Base-by-base conservation (phyloP, 2,797 vertebrate species). In the Anabacerthia variegaticeps region DNA sequence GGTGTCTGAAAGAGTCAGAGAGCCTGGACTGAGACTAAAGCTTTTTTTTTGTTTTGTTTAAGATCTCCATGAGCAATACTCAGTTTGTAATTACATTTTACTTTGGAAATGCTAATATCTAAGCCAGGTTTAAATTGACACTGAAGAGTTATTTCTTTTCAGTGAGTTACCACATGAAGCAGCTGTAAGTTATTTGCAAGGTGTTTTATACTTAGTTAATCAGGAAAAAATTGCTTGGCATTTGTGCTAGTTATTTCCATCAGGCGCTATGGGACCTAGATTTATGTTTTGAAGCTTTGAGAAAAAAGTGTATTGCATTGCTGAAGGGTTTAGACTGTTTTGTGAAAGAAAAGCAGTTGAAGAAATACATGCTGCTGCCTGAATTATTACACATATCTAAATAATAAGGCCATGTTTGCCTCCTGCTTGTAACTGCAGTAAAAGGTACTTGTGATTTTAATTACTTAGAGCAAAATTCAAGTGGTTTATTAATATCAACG, bases 401-500 rank as follows among this genome's bases (percentile, higher is more conserved):
- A 74, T 71, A 92, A 88, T 75, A 69, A 69, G 66, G 51, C 21
- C 3, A 0, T 4, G 8, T 83, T 91, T 78, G 28, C 49, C 58
- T 91, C 89, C 85, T 96, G 68, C 62, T 79, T 92, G 51, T 72
- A 68, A 84, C 65, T 71, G 62, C 71, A 82, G 51, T 73, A 81
- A 91, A 81, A 86, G 41, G 41, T 84, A 72, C 85, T 93, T 85
- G 76, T 81, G 62, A 78, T 91, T 93, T 94, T 96, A 93, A 94
- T 96, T 89, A 86, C 82, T 76, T 81, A 63, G 62, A 92, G 58
- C 55, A 92, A 96, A 92, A 89, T 88, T 92, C 76, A 92, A 92
- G 73, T 85, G 88, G 69, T 90, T 86, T 96, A 71, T 90, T 95
- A 92, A 76, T 74, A 85, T 39, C 76, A 96, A 86, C 91, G 94